Base-by-base conservation (phyloP, 2,797 vertebrate genomes). In the Chromobotia macracanthus region DNA sequence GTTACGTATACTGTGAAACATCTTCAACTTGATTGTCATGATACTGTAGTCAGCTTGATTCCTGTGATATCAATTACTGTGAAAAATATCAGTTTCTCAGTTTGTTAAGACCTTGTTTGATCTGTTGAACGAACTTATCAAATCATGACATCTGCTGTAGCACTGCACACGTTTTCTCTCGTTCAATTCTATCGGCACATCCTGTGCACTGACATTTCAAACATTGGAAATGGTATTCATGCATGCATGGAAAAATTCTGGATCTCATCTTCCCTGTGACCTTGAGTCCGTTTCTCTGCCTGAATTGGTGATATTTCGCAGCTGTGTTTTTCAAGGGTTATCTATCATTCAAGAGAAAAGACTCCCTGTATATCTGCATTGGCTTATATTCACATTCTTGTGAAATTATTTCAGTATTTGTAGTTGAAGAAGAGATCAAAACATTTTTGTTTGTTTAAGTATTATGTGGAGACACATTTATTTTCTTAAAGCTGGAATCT, bases 201-300 rank as follows among this genome's bases (percentile, higher is more conserved):
- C 68, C 66, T 48, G 81, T 72, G 81, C 72, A 65, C 38, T 72
- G 72, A 73, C 41, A 63, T 79, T 80, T 70, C 23, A 55, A 81
- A 38, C 6, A 4, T 71, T 80, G 67, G 64, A 73, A 44, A 69
- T 70, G 80, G 75, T 70, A 71, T 35, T 61, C 53, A 74, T 13
- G 48, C 50, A 73, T 71, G 70, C 69, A 19, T 21, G 41, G 35
- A 60, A 50, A 64, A 25, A 70, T 51, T 23, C 55, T 79, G 46
- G 31, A 31, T 31, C 31, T 48, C 23, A 25, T 48, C 65, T 18
- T 46, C 64, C 11, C 28, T 53, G n/a, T 75, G 69, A 72, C 72
- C 63, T 74, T 21, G 5, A 75, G 53, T 66, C 50, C 79, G 73
- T 19, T 67, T 75, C 46, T 68, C n/a, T 63, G 41, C 71, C 66